A percentile compares a stretch with the other conserved stretches of the same genome.
Evolutionary conservation across 2,797 vertebrate species (phyloP).

Genomic region (Allobates femoralis): DNA sequence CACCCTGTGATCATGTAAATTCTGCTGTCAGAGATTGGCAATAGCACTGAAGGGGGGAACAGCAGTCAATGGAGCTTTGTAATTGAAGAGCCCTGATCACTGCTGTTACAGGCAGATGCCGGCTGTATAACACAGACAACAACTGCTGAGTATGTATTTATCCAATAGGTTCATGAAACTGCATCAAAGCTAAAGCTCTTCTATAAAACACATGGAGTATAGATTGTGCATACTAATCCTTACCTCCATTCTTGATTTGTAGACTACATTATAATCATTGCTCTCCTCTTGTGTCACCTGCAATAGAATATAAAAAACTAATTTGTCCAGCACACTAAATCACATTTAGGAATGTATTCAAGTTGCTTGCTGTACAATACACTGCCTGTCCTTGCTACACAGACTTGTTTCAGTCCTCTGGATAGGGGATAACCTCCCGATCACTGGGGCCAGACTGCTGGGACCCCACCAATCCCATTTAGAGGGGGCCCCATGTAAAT

Average conservation of each 20-base stretch:
- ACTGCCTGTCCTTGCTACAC: not conserved
- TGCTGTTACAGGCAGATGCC: too few relatives aligned
- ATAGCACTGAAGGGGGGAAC: too few relatives aligned
- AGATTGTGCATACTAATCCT: not conserved
- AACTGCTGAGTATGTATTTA: too few relatives aligned
- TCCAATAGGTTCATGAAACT: not conserved
- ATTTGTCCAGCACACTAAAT: not conserved
- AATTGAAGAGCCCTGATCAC: too few relatives aligned
- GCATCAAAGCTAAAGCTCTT: not conserved
- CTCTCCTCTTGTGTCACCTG: conserved; percentile 28
- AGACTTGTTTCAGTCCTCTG: not conserved
- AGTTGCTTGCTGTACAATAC: not conserved
- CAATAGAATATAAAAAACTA: not conserved
- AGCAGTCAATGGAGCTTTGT: too few relatives aligned
- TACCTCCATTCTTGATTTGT: conserved; percentile 62
- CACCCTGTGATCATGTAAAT: too few relatives aligned
- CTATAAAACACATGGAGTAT: not conserved
- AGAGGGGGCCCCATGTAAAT: not conserved
- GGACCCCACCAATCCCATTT: too few relatives aligned
- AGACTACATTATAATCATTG: not conserved
- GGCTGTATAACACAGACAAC: too few relatives aligned
- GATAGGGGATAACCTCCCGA: too few relatives aligned
- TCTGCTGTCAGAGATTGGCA: too few relatives aligned
- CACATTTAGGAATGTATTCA: not conserved
- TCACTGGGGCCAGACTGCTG: too few relatives aligned